Conservation (phyloP, 2,888 invertebrate genomes). For the Stenurella melanura region DNA sequence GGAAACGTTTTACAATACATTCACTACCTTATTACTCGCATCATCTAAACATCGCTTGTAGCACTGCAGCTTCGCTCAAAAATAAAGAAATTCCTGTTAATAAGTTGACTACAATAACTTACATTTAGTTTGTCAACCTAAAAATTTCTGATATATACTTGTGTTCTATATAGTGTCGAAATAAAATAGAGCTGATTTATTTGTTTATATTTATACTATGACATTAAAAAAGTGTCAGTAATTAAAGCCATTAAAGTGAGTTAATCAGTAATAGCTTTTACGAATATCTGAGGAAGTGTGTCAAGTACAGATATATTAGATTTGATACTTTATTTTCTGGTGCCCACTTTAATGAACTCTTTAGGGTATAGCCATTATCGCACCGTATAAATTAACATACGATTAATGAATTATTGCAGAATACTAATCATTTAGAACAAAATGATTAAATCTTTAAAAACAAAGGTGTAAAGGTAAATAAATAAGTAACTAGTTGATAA, state of each 20-base stretch:
- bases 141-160: too few species aligned
- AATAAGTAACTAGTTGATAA: too few species aligned
- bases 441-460: too few species aligned
- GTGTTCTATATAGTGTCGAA: not conserved
- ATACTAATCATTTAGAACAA: not conserved
- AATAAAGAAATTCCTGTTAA: too few species aligned
- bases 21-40: too few species aligned
- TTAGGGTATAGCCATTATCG: not conserved
- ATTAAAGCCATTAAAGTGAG: not conserved
- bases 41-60: too few species aligned
- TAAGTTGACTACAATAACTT: too few species aligned
- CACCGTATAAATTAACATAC: not conserved
- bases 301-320: not conserved
- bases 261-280: not conserved
- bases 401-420: not conserved
- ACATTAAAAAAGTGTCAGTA: not conserved
- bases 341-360: not conserved
- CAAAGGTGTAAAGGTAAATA: too few species aligned
- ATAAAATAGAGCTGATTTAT: not conserved
- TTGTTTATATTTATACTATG: not conserved
- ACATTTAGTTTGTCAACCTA: too few species aligned
- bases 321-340: conserved; percentile 1
- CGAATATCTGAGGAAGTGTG: not conserved
- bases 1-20: too few species aligned
- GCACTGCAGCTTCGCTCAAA: too few species aligned